Evolutionary conservation across 1,140 invertebrate species (phyloP).

Genomic region (Steinernema khuongi): DNA sequence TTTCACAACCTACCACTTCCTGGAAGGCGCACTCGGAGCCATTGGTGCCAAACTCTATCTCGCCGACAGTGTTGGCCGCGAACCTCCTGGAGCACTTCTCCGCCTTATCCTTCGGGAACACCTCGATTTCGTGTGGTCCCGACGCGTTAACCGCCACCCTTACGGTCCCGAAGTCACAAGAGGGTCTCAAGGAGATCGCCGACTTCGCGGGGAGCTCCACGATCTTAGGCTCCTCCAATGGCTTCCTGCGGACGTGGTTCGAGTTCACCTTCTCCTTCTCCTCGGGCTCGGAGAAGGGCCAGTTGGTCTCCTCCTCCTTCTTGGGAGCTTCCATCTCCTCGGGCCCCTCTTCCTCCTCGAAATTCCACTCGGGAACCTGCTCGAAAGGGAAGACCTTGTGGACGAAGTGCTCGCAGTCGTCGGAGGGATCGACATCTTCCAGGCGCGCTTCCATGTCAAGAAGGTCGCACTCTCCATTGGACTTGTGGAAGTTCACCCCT

Average conservation of each 20-base stretch:
- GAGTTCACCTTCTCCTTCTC: background rate
- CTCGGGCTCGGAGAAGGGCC: background rate
- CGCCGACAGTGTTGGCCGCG: background rate
- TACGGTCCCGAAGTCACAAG: background rate
- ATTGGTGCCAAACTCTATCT: background rate
- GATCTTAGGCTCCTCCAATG: background rate
- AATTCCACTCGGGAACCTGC: too few species aligned
- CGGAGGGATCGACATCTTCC: background rate
- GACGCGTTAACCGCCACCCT: background rate
- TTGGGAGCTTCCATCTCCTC: background rate
- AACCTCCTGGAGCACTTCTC: background rate
- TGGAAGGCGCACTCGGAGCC: background rate
- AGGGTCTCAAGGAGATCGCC: background rate
- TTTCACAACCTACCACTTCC: constrained; percentile 7
- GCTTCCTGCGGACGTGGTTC: background rate
- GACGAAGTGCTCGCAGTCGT: background rate
- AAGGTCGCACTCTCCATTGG: background rate
- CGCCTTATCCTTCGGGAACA: background rate
- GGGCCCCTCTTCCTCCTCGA: too few species aligned
- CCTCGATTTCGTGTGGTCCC: background rate
- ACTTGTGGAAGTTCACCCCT: background rate
- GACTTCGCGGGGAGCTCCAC: background rate
- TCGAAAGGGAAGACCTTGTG: background rate
- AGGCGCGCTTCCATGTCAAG: background rate
- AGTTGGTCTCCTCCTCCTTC: background rate